Percentiles rank a stretch among this genome's conserved stretches.
Conservation (phyloP, 2,888 invertebrate genomes). For the Phalera bucephala region DNA sequence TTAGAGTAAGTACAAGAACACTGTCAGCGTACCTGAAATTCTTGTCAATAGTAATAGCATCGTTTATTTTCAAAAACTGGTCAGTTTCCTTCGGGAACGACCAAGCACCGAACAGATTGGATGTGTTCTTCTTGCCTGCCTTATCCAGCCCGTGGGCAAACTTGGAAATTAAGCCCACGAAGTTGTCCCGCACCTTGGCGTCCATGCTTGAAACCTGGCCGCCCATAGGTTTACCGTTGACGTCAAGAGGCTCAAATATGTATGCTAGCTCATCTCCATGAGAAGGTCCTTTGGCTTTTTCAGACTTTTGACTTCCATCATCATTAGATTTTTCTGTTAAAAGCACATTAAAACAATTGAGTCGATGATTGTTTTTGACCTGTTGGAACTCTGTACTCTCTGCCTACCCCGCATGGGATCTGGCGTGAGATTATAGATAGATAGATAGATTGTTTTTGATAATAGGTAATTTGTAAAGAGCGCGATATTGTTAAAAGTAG, state of each 20-base stretch:
- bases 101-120: conserved; percentile 37
- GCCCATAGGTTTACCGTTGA: conserved; percentile 80
- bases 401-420: too few species aligned
- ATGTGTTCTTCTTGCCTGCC: conserved; percentile 24
- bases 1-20: too few species aligned
- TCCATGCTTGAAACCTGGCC: conserved; percentile 78
- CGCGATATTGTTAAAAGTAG: too few species aligned
- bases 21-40: conserved; percentile 67
- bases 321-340: conserved; percentile 31
- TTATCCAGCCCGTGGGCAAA: conserved; percentile 80
- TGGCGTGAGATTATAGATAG: too few species aligned
- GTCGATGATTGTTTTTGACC: too few species aligned
- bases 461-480: too few species aligned
- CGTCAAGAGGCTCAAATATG: conserved; percentile 86
- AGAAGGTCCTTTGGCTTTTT: conserved; percentile 65
- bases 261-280: conserved; percentile 90
- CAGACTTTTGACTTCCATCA: conserved; percentile 18
- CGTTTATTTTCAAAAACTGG: conserved; percentile 59
- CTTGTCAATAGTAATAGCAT: conserved; percentile 54
- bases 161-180: conserved; percentile 86
- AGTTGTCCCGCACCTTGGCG: conserved; percentile 84
- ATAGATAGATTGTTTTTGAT: too few species aligned
- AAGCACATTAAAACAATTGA: neutral
- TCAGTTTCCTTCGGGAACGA: conserved; percentile 53
- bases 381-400: too few species aligned